These are phyloP conservation scores for Pteropus rufus DNA, from an alignment of 2,797 vertebrate genomes.

Conservation along the genomic window DNA sequence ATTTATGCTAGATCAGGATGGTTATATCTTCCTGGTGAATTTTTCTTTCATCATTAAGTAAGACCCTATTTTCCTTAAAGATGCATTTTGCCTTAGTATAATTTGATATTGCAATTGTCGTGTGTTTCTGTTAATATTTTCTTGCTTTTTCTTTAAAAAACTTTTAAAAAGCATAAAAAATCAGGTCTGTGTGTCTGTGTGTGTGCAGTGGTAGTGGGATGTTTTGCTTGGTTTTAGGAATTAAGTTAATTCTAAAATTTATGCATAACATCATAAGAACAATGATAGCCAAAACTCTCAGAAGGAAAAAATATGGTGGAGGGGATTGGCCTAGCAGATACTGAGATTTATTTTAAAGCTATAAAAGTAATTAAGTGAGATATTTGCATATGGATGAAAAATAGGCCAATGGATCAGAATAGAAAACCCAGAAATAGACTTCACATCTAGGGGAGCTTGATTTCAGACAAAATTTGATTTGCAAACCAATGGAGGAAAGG, in stretches of 20 bases:
- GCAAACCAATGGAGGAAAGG: not conserved
- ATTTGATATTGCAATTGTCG: not conserved
- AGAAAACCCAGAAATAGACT: not conserved
- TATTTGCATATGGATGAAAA: not conserved
- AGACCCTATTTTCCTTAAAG: not conserved
- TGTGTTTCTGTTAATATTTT: not conserved
- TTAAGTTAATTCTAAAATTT: slow-evolving; percentile 28
- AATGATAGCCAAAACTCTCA: not conserved
- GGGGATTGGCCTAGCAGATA: not conserved
- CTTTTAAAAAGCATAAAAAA: not conserved
- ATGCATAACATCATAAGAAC: not conserved
- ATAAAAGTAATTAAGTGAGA: not conserved
- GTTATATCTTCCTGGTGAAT: not conserved
- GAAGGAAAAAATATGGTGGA: not conserved
- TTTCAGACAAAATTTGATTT: slow-evolving; percentile 11
- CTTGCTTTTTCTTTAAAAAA: not conserved
- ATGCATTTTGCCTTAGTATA: not conserved
- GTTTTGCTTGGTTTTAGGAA: not conserved
- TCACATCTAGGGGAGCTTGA: not conserved
- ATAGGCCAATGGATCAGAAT: not conserved
- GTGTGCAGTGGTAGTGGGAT: not conserved
- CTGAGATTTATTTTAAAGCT: slow-evolving; percentile 21
- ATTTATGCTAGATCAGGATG: not conserved
- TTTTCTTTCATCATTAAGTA: not conserved
- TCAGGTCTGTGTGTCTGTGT: not conserved